Evolutionary conservation across 1,140 invertebrate genomes (phyloP), one percentile per base, ranked within the genome.

Genomic region (Drosophila serrata): DNA sequence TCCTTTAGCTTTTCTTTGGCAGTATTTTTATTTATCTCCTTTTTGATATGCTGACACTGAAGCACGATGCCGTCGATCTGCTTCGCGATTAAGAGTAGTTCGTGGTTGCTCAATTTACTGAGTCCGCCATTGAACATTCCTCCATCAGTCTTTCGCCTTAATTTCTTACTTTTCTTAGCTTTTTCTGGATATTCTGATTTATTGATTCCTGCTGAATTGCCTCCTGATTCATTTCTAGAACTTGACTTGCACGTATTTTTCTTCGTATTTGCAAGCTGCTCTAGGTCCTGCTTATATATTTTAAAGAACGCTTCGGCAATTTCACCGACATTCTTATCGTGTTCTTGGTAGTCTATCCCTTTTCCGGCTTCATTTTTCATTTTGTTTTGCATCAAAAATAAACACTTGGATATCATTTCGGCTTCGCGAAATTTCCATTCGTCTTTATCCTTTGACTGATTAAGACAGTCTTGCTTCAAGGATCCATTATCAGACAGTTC

Each of bases 21-120:
- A 4, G 22, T 12, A 12, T 22, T 29, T 7, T 15, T 53, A 1
- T 35, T 12, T 11, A 48, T 9, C 7, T 33, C 37, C 5, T 9
- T n/a, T 67, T 37, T 72, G 1, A 73, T 17, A n/a, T 8, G 11
- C 15, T 73, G 22, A 19, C 77, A 78, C 15, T 73, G 60, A 27
- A 24, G 24, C 11, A 65, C 59, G 15, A 79, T 59, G 9, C 9
- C 39, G n/a, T 79, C 55, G 13, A 80, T 60, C 15, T 80, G 39
- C 0, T 5, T 9, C 8, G 4, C 22, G 15, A 39, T 22, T 13
- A 62, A 4, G 6, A 1, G 0, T 4, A 22, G 5, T 15, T 29
- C 9, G 4, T 1, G 5, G 8, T 7, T n/a, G 15, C 0, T 46
- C 2, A 46, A 27, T 6, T n/a, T 1, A 51, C 17, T 15, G 22